Percentiles rank a stretch among this genome's conserved stretches.
Evolutionary conservation across 2,797 vertebrate species (phyloP).

Genomic region (Otolemur crassicaudatus): DNA sequence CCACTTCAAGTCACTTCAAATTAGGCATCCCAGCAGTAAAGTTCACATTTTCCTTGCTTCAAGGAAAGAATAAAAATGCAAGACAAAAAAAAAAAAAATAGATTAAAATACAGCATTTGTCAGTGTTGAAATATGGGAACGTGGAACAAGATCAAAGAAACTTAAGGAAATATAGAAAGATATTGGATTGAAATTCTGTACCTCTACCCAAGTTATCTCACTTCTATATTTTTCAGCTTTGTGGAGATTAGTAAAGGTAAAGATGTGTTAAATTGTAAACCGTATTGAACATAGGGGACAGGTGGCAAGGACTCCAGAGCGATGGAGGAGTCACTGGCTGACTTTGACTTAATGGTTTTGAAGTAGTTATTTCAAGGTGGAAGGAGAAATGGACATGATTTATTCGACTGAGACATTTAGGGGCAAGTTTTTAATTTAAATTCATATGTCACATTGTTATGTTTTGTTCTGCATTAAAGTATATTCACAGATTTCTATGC

Average conservation of each 20-base stretch:
- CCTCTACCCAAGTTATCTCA: background rate
- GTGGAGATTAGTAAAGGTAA: background rate
- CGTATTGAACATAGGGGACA: background rate
- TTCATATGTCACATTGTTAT: slow-evolving; percentile 2
- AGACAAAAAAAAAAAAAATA: background rate
- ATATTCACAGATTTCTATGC: slow-evolving; percentile 11
- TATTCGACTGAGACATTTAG: background rate
- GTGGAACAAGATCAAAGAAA: background rate
- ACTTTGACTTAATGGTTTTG: background rate
- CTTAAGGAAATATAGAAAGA: slow-evolving; percentile 36
- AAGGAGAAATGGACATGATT: background rate
- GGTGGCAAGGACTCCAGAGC: background rate
- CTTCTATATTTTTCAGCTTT: background rate
- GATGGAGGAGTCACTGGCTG: background rate
- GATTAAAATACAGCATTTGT: slow-evolving; percentile 60
- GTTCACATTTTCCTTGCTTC: slow-evolving; percentile 76
- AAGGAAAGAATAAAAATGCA: slow-evolving; percentile 65
- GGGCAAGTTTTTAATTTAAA: slow-evolving; percentile 49
- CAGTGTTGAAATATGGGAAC: slow-evolving; percentile 19
- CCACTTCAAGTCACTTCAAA: slow-evolving; percentile 78
- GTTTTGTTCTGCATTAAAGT: slow-evolving; percentile 55
- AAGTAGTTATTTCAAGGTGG: background rate
- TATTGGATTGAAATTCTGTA: slow-evolving; percentile 14
- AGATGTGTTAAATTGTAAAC: slow-evolving; percentile 29
- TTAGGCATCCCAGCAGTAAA: slow-evolving; percentile 71